Evolutionary conservation across 1,140 invertebrate species (phyloP).

Genomic region (Polypedilum pembai): DNA sequence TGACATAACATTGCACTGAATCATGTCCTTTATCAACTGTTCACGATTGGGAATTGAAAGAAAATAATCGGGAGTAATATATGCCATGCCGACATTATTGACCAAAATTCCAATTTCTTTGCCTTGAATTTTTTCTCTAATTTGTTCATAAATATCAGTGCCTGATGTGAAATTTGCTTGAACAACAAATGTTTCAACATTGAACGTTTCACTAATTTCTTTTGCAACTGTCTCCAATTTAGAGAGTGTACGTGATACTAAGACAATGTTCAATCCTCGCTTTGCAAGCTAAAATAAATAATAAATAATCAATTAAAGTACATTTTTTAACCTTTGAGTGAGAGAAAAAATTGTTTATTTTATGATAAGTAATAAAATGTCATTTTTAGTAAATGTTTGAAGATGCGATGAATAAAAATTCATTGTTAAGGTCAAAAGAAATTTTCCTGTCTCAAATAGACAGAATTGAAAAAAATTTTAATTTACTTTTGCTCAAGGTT

Average conservation of each 20-base stretch:
- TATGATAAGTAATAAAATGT: too few relatives aligned
- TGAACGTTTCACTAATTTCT: slow-evolving; percentile 69
- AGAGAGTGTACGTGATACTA: slow-evolving; percentile 75
- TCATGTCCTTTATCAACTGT: slow-evolving; percentile 50
- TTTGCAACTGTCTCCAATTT: slow-evolving; percentile 75
- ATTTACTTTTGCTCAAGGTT: too few relatives aligned
- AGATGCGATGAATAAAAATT: too few relatives aligned
- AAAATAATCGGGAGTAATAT: slow-evolving; percentile 80
- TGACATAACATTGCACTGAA: slow-evolving; percentile 65
- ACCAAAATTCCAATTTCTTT: slow-evolving; percentile 87
- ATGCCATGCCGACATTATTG: slow-evolving; percentile 94
- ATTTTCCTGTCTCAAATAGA: too few relatives aligned
- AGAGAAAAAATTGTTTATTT: too few relatives aligned
- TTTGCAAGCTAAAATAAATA: slow-evolving; percentile 60
- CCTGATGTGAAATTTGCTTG: slow-evolving; percentile 75
- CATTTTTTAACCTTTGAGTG: too few relatives aligned
- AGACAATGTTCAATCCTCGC: slow-evolving; percentile 73
- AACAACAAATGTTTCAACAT: slow-evolving; percentile 73
- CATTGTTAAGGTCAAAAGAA: too few relatives aligned
- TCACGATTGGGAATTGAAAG: slow-evolving; percentile 57
- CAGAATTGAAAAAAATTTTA: too few relatives aligned
- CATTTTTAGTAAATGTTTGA: too few relatives aligned
- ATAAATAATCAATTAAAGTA: slow-evolving; percentile 18
- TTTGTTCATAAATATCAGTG: slow-evolving; percentile 64
- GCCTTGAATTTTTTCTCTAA: slow-evolving; percentile 62